Percentiles rank a stretch among this genome's conserved stretches.
These are phyloP conservation scores for Melozone crissalis DNA, from an alignment of 2,113 vertebrate genomes.

Conservation along the genomic window DNA sequence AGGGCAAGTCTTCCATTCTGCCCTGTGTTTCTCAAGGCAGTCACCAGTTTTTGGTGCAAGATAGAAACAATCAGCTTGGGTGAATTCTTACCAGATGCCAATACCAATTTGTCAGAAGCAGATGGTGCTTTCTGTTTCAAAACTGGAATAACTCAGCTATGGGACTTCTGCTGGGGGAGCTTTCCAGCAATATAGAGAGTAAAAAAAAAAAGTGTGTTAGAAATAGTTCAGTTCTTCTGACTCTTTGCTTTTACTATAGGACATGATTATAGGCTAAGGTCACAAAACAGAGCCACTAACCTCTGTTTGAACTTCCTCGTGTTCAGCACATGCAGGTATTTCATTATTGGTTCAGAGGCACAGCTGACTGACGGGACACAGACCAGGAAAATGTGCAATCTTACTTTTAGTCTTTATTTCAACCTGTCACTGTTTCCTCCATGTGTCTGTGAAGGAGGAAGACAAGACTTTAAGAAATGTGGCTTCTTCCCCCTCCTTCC, in stretches of 20 bases:
- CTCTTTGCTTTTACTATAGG: slow-evolving; percentile 27
- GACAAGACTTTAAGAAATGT: slow-evolving; percentile 6
- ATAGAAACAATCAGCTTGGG: not conserved
- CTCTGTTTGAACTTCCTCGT: slow-evolving; percentile 57
- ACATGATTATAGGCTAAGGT: slow-evolving; percentile 22
- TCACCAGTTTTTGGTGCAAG: not conserved
- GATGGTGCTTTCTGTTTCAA: not conserved
- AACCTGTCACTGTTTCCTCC: not conserved
- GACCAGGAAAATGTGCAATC: not conserved
- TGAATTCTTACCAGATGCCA: not conserved
- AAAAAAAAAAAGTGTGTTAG: not conserved
- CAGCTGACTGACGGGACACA: not conserved
- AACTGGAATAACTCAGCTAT: not conserved
- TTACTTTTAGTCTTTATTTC: not conserved
- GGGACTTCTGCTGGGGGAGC: not conserved
- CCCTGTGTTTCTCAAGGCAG: not conserved
- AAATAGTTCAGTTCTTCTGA: not conserved
- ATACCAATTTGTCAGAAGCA: not conserved
- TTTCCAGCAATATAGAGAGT: not conserved
- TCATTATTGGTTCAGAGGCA: slow-evolving; percentile 28
- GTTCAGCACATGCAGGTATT: slow-evolving; percentile 4
- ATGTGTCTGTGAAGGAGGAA: not conserved
- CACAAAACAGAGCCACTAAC: slow-evolving; percentile 44
- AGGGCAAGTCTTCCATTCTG: not conserved
- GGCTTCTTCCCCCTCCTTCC: not conserved